Base-by-base conservation (phyloP, 2,113 vertebrate species). In the Poeciliopsis retropinna region DNA sequence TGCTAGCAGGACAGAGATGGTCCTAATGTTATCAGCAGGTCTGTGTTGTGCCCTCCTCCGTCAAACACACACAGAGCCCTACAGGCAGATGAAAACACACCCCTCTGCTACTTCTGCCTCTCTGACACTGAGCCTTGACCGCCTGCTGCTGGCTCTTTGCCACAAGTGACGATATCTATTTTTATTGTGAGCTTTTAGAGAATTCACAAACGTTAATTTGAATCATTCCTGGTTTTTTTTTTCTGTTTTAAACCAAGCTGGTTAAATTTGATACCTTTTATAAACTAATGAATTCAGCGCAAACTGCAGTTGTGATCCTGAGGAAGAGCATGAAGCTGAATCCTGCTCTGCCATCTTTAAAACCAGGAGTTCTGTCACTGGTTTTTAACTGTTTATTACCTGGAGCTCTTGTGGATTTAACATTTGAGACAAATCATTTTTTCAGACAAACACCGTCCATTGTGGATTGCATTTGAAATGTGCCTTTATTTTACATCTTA, bases 111-210 rank as follows among this genome's bases (percentile, higher is more conserved):
- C 64, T 63, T 73, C 73, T 70, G 67, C 47, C 32, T 79, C 65
- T 64, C 44, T 68, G 17, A 30, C 32, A 19, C 25, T 79, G 75
- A 87, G 68, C 78, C 54, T 85, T 78, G 78, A 66, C 32, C 10
- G 28, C 12, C 67, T 29, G 39, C 34, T 79, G 51, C 39, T 76
- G 67, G 60, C 30, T 71, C 57, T 19, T 27, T 54, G 67, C 62
- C 69, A 19, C 0, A 7, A 29, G 27, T 6, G n/a, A 47, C 62
- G 47, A 75, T 22, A 27, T 78, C 7, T 57, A n/a, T 30, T 66
- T 75, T 73, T 0, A 62, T 74, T 5, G 11, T 64, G 1, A 31
- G 19, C 30, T 14, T 39, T 69, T n/a, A 41, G 8, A n/a, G 10
- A n/a, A 9, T 3, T n/a, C 7, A 57, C 0, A 63, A 15, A 44